Evolutionary conservation across 2,797 vertebrate species (phyloP), one percentile per base, ranked within the genome.

Genomic region (Loriculus beryllinus): DNA sequence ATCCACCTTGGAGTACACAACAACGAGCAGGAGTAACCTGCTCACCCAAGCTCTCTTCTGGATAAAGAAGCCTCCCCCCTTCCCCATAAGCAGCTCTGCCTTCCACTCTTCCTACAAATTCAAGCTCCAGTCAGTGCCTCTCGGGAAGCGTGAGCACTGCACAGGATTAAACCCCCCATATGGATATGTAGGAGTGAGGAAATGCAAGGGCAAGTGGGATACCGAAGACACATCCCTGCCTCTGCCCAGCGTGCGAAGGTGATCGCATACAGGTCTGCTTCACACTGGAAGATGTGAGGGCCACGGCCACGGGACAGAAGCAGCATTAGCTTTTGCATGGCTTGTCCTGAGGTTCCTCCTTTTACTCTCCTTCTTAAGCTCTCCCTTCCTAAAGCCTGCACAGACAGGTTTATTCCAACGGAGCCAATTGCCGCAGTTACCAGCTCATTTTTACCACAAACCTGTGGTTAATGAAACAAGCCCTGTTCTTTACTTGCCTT

Each of bases 1-100:
- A 29, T 86, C 26, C 33, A 28, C 33, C 57, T 49, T 3, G 9
- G 25, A 1, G 6, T 31, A 33, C 40, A 1, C 17, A 9, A 7
- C 2, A 0, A 4, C 1, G 1, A 47, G 63, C 29, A 14, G 26
- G 9, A 42, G 4, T 62, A 65, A 60, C 47, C 18, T 2, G 4
- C 49, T 59, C 49, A 6, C 3, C 45, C 21, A 2, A 9, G 28
- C 14, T 15, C 39, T 45, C 54, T n/a, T 25, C 40, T 37, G 40
- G n/a, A n/a, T 25, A 43, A 35, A 68, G 7, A 12, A 37, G 48
- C 6, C 7, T 16, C 29, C 14, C 29, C 18, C 31, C 31, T 19
- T 52, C 13, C 7, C 7, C 11, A 1, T 2, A 11, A 40, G 7
- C 7, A 39, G 19, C 31, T 70, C 45, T 2, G 8, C 22, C 28